phyloP scores from a whole-genome alignment of 2,113 vertebrate species.

The Prietella phreatophila region DNA sequence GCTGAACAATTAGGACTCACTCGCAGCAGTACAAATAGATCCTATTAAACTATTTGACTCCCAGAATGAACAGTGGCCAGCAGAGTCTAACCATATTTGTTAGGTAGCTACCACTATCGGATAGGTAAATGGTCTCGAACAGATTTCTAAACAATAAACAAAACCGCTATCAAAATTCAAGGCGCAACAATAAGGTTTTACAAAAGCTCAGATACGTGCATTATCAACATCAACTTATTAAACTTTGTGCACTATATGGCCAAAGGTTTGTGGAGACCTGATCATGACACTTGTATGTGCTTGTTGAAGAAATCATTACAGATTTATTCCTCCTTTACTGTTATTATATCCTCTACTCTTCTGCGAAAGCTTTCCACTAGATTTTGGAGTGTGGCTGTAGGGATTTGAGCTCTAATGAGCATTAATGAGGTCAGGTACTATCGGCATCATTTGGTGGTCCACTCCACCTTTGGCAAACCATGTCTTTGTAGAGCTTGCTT shows the following conservation, averaged over 20 bases:
- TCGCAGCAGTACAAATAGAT: slow-evolving; percentile 53
- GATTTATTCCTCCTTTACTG: too few species aligned
- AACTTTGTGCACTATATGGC: not conserved
- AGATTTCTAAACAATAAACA: not conserved
- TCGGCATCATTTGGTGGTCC: too few species aligned
- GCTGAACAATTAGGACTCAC: slow-evolving; percentile 17
- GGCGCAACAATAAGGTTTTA: not conserved
- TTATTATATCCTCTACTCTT: too few species aligned
- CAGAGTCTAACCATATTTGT: not conserved
- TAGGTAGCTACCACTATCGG: too few species aligned
- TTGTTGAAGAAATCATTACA: too few species aligned
- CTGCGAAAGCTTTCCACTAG: too few species aligned
- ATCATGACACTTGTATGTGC: not conserved
- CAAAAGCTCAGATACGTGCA: not conserved
- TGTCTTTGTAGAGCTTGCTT: too few species aligned
- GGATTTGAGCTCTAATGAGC: too few species aligned
- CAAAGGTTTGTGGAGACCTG: not conserved
- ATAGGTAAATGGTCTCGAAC: not conserved
- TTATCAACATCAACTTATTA: not conserved
- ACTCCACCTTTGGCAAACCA: too few species aligned
- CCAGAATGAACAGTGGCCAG: not conserved
- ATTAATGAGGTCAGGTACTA: too few species aligned
- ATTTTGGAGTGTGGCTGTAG: too few species aligned
- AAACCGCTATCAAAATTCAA: not conserved
- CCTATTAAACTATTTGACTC: slow-evolving; percentile 51